These are phyloP conservation scores for Heliconius nattereri DNA, from an alignment of 1,140 invertebrate species.

Conservation along the genomic window DNA sequence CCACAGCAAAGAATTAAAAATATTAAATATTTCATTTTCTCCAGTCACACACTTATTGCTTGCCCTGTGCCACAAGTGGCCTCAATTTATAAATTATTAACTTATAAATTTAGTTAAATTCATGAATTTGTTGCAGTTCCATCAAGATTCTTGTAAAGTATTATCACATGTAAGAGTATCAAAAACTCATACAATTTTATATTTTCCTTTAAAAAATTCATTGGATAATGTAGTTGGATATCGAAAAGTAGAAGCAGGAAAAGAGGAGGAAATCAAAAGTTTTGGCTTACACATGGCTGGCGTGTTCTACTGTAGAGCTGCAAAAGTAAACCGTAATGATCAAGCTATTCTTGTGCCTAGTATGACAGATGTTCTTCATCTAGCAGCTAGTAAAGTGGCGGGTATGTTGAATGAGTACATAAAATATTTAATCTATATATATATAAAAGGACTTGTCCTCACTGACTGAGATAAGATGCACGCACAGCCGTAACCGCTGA, in stretches of 20 bases:
- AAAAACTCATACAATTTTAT: conserved; percentile 75
- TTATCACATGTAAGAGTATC: conserved; percentile 70
- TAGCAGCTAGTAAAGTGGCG: conserved; percentile 81
- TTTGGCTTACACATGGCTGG: conserved; percentile 71
- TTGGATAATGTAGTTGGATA: conserved; percentile 84
- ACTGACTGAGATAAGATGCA: no score
- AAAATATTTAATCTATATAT: no score
- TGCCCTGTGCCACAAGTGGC: no score
- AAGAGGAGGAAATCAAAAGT: conserved; percentile 71
- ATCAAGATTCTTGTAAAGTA: conserved; percentile 69
- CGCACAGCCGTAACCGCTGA: no score
- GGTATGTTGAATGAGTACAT: conserved; percentile 43
- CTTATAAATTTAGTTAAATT: no score
- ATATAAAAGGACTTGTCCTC: no score
- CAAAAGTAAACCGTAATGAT: conserved; percentile 64
- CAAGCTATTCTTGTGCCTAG: conserved; percentile 85
- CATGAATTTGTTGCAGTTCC: conserved; percentile 54
- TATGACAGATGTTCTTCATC: conserved; percentile 85
- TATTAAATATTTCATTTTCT: no score
- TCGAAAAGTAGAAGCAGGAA: conserved; percentile 75
- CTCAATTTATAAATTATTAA: no score
- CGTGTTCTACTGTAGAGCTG: conserved; percentile 72
- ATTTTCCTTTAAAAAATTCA: conserved; percentile 85
- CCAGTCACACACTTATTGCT: no score
- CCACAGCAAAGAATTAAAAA: no score